A percentile compares a stretch with the other conserved stretches of the same genome.
phyloP scores from a whole-genome alignment of 2,888 invertebrate genomes.

The Ichneumon xanthorius region DNA sequence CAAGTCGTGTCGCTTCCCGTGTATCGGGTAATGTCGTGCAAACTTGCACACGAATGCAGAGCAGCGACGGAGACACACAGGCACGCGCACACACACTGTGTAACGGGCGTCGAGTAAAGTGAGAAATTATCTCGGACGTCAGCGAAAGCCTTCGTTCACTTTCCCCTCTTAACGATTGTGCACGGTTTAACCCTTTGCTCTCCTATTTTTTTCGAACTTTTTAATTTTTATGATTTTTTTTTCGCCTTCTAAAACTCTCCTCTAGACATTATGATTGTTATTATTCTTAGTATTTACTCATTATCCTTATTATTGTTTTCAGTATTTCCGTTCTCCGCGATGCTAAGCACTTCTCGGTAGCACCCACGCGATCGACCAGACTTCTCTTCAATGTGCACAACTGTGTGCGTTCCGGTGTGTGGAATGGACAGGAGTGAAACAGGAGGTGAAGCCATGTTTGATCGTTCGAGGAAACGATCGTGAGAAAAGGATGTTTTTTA shows the following conservation, averaged over 20 bases:
- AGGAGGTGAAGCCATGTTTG: conserved; percentile 35
- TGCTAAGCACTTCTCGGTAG: not conserved
- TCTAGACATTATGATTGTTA: not conserved
- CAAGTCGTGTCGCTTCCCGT: conserved; percentile 54
- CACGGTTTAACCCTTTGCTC: conserved; percentile 7
- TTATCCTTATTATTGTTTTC: not conserved
- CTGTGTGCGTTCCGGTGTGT: conserved; percentile 38
- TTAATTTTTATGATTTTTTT: not conserved
- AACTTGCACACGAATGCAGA: conserved; percentile 16
- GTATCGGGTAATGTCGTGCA: conserved; percentile 44
- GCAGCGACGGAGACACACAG: conserved; percentile 6
- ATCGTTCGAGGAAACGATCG: conserved; percentile 41
- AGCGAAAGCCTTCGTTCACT: conserved; percentile 28
- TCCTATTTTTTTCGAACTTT: not conserved
- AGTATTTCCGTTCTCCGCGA: not conserved
- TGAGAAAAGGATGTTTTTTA: conserved; percentile 19
- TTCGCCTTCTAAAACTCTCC: not conserved
- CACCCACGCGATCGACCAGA: conserved; percentile 4
- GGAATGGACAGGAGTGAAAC: conserved; percentile 12
- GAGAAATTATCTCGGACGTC: conserved; percentile 27
- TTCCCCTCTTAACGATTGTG: conserved; percentile 25
- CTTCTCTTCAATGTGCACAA: conserved; percentile 35
- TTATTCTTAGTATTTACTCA: not conserved
- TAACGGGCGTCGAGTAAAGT: not conserved
- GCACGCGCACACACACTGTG: conserved; percentile 8